These are phyloP conservation scores for Phalacrocorax carbo DNA, from an alignment of 2,113 vertebrate species.

Conservation along the genomic window DNA sequence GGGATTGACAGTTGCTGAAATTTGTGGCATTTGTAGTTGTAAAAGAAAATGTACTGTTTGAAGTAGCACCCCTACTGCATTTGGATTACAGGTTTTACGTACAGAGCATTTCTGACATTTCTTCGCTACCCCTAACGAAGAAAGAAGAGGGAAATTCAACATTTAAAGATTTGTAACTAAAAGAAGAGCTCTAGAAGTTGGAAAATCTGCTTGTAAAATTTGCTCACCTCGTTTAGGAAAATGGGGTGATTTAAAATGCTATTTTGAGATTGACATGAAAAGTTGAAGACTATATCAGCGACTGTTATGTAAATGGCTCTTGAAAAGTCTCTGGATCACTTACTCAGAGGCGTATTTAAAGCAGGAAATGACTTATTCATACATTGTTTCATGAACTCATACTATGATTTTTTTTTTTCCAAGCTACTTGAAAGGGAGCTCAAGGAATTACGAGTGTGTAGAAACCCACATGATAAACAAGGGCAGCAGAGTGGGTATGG, in stretches of 20 bases:
- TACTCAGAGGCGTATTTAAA: slow-evolving; percentile 58
- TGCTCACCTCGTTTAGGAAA: slow-evolving; percentile 2
- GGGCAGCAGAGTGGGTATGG: background rate
- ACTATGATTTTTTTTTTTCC: background rate
- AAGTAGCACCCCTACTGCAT: background rate
- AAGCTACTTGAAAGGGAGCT: slow-evolving; percentile 6
- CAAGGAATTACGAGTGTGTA: background rate
- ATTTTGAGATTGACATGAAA: slow-evolving; percentile 47
- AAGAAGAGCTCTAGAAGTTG: slow-evolving; percentile 29
- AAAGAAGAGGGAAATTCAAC: background rate
- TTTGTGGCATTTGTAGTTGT: background rate
- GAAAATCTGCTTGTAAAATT: background rate
- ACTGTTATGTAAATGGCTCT: slow-evolving; percentile 63
- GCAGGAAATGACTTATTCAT: slow-evolving; percentile 62
- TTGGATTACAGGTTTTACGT: background rate
- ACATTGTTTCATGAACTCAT: slow-evolving; percentile 32
- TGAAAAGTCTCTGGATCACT: slow-evolving; percentile 50
- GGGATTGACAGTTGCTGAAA: slow-evolving; percentile 45
- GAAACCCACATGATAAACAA: background rate
- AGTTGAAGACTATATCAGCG: slow-evolving; percentile 51
- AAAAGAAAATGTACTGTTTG: background rate
- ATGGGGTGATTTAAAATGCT: slow-evolving; percentile 54
- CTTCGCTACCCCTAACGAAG: background rate
- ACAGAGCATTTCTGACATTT: background rate
- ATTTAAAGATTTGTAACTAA: background rate